Conservation (phyloP, 2,888 invertebrate species). For the Lepidochitona cinerea region DNA sequence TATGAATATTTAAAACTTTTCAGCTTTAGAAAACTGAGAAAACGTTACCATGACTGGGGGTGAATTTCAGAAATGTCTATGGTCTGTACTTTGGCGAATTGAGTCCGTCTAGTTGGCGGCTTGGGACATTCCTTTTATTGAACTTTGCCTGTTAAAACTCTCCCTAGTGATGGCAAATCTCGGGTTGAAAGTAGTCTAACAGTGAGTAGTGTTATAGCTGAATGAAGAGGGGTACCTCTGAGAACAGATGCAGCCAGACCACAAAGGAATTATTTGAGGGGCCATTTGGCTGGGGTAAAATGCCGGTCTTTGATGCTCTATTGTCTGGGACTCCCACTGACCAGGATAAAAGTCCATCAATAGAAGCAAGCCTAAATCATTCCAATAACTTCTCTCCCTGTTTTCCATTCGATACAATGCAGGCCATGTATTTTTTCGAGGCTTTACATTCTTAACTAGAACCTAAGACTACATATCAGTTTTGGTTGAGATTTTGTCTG, state of each 20-base stretch:
- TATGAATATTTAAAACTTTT: conserved; percentile 2
- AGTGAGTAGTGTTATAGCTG: no score
- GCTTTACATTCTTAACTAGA: no score
- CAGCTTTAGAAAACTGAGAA: background rate
- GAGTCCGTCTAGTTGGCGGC: background rate
- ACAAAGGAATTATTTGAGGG: background rate
- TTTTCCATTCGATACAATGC: no score
- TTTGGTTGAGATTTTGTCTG: no score
- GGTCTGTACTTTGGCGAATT: background rate
- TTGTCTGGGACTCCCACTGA: background rate
- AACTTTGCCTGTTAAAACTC: background rate
- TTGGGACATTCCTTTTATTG: background rate
- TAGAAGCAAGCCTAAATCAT: background rate
- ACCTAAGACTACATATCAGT: no score
- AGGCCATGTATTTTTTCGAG: no score
- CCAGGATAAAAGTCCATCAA: background rate
- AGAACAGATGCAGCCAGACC: background rate
- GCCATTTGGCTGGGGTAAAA: background rate
- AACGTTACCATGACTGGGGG: background rate
- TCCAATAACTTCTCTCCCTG: background rate
- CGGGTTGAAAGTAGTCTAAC: background rate
- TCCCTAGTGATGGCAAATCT: background rate
- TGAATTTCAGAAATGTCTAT: background rate
- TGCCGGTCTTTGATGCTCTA: background rate
- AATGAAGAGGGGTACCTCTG: background rate